Evolutionary conservation across 2,888 invertebrate genomes (phyloP).

Genomic region (Octodonta nipae): DNA sequence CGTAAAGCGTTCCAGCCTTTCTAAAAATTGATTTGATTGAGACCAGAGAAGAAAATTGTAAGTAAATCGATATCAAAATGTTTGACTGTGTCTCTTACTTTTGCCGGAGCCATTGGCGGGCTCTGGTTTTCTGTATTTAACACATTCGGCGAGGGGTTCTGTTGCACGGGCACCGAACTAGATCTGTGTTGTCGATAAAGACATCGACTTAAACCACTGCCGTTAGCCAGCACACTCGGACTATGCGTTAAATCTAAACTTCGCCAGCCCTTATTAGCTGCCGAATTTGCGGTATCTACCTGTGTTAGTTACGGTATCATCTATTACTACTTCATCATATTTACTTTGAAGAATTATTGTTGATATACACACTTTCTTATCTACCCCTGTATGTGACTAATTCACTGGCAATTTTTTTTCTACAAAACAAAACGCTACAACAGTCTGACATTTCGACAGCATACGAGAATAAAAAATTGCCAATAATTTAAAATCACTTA

Average conservation of each 20-base stretch:
- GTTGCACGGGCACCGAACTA: constrained; percentile 46
- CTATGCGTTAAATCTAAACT: constrained; percentile 38
- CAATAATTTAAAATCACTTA: too few species aligned
- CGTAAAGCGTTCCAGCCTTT: too few species aligned
- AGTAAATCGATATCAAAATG: too few species aligned
- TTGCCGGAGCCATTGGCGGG: constrained; percentile 18
- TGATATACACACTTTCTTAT: too few species aligned
- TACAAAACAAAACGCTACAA: too few species aligned
- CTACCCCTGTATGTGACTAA: too few species aligned
- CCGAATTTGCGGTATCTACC: constrained; percentile 28
- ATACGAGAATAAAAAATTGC: too few species aligned
- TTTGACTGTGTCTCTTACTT: constrained; percentile 34
- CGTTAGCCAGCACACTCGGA: constrained; percentile 27
- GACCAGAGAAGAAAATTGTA: too few species aligned
- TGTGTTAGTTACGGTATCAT: constrained; percentile 22
- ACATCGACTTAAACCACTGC: constrained; percentile 36
- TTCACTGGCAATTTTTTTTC: too few species aligned
- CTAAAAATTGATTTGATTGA: too few species aligned
- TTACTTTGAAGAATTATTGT: too few species aligned
- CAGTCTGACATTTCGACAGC: too few species aligned
- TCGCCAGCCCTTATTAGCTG: constrained; percentile 39
- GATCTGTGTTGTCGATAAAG: constrained; percentile 49
- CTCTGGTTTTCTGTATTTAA: constrained; percentile 26
- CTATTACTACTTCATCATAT: constrained; percentile 8
- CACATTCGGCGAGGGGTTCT: constrained; percentile 24